Base-by-base conservation (phyloP, 2,797 vertebrate species). In the Melanotaenia nigrans region DNA sequence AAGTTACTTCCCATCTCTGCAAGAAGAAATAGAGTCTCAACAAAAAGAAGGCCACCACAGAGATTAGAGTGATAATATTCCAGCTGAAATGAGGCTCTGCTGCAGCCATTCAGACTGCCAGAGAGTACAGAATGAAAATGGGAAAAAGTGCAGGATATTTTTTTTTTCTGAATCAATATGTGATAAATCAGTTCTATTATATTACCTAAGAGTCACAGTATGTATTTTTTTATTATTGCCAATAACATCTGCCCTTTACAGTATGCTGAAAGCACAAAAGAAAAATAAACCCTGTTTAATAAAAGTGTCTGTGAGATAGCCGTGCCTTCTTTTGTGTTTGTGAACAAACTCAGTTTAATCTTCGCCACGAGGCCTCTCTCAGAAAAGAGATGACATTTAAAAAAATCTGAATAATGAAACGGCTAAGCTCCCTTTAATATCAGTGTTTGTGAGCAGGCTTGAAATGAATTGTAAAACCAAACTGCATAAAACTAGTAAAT, bases 1-100 rank as follows among this genome's bases (percentile, higher is more conserved):
- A 84, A 83, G 76, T 89, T 84, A 65, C 45, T 28, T 71, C 60
- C 59, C 57, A 56, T 67, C 68, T 67, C 77, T 78, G 83, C 84
- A 87, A 90, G 76, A 88, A 68, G 86, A 81, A 71, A 81, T 71
- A 36, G 54, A 82, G 73, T 77, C 87, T 77, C 57, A 12, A 90
- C 77, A 86, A 82, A 83, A 89, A 80, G 75, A 78, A 82, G 36
- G 40, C 81, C 65, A 72, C 68, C 65, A 72, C 77, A 59, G 73
- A 91, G 86, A 91, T 87, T 78, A 88, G 54, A 82, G 66, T 47
- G 68, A 88, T 89, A 81, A 87, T 85, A 90, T 89, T 79, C 87
- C 78, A 86, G 10, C 68, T 81, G 82, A 90, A 90, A 87, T 71
- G 58, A 89, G 77, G 69, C 76, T 79, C 75, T 14, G 67, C 61